These are phyloP conservation scores for Paraplagusia blochii DNA, from an alignment of 2,113 vertebrate genomes.

Conservation along the genomic window DNA sequence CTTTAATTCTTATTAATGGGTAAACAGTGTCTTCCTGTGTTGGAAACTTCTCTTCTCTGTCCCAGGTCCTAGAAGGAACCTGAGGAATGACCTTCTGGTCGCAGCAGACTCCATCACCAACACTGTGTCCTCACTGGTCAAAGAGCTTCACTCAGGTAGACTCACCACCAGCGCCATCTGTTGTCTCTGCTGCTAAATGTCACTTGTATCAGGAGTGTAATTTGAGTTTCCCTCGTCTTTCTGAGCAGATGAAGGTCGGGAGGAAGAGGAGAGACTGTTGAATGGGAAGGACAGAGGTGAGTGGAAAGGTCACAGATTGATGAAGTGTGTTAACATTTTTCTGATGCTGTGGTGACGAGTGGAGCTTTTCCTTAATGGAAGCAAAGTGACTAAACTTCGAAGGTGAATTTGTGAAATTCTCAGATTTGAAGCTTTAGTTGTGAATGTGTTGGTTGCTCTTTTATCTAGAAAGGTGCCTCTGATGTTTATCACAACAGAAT, in stretches of 20 bases:
- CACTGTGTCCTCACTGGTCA: constrained; percentile 96
- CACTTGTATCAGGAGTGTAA: background rate
- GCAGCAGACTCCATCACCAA: constrained; percentile 97
- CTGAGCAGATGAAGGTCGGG: constrained; percentile 80
- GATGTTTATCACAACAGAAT: too few relatives aligned
- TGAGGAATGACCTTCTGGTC: constrained; percentile 91
- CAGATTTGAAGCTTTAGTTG: too few relatives aligned
- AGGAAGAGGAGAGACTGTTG: constrained; percentile 86
- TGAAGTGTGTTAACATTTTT: too few relatives aligned
- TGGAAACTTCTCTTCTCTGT: background rate
- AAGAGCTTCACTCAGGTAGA: constrained; percentile 93
- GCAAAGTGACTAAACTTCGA: too few relatives aligned
- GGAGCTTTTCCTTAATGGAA: too few relatives aligned
- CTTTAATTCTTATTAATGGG: background rate
- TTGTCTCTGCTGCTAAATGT: background rate
- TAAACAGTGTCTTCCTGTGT: background rate
- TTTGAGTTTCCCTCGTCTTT: constrained; percentile 6
- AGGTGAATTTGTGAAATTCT: too few relatives aligned
- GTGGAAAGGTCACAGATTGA: too few relatives aligned
- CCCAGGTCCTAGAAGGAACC: constrained; percentile 87
- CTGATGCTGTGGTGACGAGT: too few relatives aligned
- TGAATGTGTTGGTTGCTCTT: too few relatives aligned
- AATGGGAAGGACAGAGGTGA: constrained; percentile 89
- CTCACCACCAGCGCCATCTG: background rate
- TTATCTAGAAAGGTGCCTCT: too few relatives aligned